Base-by-base conservation (phyloP, 2,888 invertebrate genomes). In the Microchrysa polita region DNA sequence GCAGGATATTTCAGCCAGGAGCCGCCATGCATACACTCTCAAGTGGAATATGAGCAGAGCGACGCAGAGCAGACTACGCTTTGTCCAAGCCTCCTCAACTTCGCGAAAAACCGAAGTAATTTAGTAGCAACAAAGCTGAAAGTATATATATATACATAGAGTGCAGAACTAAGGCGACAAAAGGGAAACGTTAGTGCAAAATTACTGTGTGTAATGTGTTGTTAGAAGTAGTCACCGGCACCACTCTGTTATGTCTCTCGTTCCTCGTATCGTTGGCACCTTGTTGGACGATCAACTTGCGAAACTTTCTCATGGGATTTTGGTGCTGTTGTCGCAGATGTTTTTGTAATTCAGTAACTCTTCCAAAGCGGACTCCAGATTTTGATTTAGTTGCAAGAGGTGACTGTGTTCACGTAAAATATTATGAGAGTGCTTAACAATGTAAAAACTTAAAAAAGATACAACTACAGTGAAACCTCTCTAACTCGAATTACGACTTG, bases 301-400 rank as follows among this genome's bases (percentile, higher is more conserved):
- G 61, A 69, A 72, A 74, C 65, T 72, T 74, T 34, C 72, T 59
- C 74, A 53, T 72, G 72, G 59, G 57, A 72, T 74, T 65, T 74
- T 74, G 27, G 72, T 72, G 57, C 53, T 67, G 59, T 57, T 42
- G 72, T 59, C 63, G 72, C 74, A 65, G 61, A 72, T 52, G 72
- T 72, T 72, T 18, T 57, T 72, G 34, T 72, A 67, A 57, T 27
- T 20, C 72, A 34, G 44, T 40, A 20, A 16, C 20, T 60, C 34
- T 4, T 18, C 7, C 9, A 22, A 12, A 12, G 12, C 20, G 12
- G 14, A 16, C 10, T 12, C 12, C 1, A 34, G 22, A 48, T 48
- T 65, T 48, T 12, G 20, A 48, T 65, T 65, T n/a, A 12, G n/a
- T n/a, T n/a, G n/a, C n/a, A n/a, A n/a, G n/a, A n/a, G n/a, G n/a